phyloP scores from a whole-genome alignment of 2,888 invertebrate genomes.

The Ophion ellenae region DNA sequence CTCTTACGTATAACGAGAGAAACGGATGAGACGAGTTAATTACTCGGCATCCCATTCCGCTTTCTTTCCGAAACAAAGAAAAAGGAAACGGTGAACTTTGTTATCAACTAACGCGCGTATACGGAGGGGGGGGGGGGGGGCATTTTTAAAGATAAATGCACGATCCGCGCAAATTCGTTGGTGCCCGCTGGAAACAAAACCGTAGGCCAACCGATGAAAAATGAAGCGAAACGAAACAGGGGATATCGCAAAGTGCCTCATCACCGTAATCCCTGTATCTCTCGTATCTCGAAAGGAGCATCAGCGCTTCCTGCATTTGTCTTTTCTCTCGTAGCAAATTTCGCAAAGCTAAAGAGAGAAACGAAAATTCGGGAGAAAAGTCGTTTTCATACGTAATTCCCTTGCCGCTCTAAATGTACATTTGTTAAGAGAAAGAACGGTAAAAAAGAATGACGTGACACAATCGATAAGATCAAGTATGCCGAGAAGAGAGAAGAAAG shows the following conservation, averaged over 20 bases:
- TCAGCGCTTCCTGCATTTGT: not conserved
- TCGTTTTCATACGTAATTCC: slow-evolving; percentile 53
- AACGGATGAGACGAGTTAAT: not conserved
- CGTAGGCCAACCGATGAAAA: not conserved
- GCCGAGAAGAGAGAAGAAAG: slow-evolving; percentile 24
- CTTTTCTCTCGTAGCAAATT: not conserved
- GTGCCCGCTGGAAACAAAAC: not conserved
- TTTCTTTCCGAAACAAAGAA: slow-evolving; percentile 45
- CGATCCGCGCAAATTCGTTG: not conserved
- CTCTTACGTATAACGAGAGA: not conserved
- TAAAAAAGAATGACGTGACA: slow-evolving; percentile 21
- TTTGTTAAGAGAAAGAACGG: slow-evolving; percentile 67
- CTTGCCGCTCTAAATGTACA: slow-evolving; percentile 67
- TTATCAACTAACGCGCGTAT: slow-evolving; percentile 3
- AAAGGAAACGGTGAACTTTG: not conserved
- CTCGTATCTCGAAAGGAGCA: slow-evolving; percentile 46
- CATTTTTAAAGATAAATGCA: slow-evolving; percentile 3
- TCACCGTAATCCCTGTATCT: slow-evolving; percentile 75
- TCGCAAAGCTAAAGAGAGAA: slow-evolving; percentile 18
- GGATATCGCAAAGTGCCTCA: slow-evolving; percentile 82
- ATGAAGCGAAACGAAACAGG: slow-evolving; percentile 54
- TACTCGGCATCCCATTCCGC: not conserved
- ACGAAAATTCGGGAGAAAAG: slow-evolving; percentile 39
- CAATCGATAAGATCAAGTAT: slow-evolving; percentile 39
- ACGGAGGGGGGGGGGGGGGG: slow-evolving; percentile 33